Base-by-base conservation (phyloP, 2,888 invertebrate genomes). In the Sarcophaga variegata region DNA sequence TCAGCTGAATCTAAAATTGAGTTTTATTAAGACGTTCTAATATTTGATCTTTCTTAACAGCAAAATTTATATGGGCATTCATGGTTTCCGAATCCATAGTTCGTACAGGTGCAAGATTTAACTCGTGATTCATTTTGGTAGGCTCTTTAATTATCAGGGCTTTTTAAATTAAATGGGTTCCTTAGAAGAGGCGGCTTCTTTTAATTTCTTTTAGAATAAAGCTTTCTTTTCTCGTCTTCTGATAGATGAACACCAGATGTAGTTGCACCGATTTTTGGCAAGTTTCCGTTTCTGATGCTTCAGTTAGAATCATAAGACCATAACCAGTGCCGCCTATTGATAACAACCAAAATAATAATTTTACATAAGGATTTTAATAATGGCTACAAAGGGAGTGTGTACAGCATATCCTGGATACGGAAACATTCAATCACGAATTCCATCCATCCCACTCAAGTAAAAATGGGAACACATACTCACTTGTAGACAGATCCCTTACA, bases 311-410 rank as follows among this genome's bases (percentile, higher is more conserved):
- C 93, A 96, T 94, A 85, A 96, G 93, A 89, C 93, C 94, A 92
- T 95, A 96, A 89, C 95, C 96, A 86, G 95, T 88, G 89, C 95
- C 94, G 91, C 95, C 95, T 90, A 94, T 94, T 86, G 95, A 94
- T 90, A 94, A 91, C 92, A 96, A 93, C 95, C 95, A 96, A 92
- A 96, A 93, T 78, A 94, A 82, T 59, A 95, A 95, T 90, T 94
- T 93, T 70, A 94, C 83, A 88, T 93, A 93, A 25, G 90, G 90
- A 90, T 91, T 91, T 89, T 89, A 88, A 81, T 22, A 22, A 27
- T 27, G 25, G 25, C 25, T 25, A 25, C 25, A 3, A 25, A 25
- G 25, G 1, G 25, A 25, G 25, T 25, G 25, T 25, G 25, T 25
- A 1, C 25, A 25, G 27, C 27, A 5, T 27, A 4, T 27, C 27